phyloP scores from a whole-genome alignment of 2,113 vertebrate genomes.

The Trachemys scripta region DNA sequence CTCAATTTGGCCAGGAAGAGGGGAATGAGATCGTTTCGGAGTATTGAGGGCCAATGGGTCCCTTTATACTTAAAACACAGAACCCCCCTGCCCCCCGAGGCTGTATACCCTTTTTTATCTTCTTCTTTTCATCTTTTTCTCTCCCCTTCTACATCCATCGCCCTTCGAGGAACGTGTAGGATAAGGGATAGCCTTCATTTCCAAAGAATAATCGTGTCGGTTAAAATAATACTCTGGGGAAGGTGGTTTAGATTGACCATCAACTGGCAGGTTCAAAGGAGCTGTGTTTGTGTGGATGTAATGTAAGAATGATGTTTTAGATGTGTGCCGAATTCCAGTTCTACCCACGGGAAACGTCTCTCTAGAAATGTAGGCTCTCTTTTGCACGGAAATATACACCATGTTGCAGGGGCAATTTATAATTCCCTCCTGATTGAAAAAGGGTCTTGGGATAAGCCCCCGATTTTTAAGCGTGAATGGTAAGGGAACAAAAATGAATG shows the following conservation, averaged over 20 bases:
- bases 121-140: not conserved
- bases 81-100: not conserved
- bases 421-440: not conserved
- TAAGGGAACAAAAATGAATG: not conserved
- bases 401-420: not conserved
- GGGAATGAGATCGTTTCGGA: not conserved
- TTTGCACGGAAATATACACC: not conserved
- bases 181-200: not conserved
- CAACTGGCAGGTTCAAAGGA: not conserved
- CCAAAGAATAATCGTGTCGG: not conserved
- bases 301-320: accelerated
- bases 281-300: not conserved
- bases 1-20: not conserved
- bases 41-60: not conserved
- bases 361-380: not conserved
- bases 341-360: not conserved
- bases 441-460: not conserved
- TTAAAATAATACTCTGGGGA: too few species aligned
- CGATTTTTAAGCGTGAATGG: not conserved
- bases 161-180: not conserved
- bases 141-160: not conserved
- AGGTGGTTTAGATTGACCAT: not conserved
- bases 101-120: not conserved
- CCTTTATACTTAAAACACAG: not conserved
- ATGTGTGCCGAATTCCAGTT: not conserved